phyloP scores from a whole-genome alignment of 2,113 vertebrate genomes.

The Myotis lucifugus region DNA sequence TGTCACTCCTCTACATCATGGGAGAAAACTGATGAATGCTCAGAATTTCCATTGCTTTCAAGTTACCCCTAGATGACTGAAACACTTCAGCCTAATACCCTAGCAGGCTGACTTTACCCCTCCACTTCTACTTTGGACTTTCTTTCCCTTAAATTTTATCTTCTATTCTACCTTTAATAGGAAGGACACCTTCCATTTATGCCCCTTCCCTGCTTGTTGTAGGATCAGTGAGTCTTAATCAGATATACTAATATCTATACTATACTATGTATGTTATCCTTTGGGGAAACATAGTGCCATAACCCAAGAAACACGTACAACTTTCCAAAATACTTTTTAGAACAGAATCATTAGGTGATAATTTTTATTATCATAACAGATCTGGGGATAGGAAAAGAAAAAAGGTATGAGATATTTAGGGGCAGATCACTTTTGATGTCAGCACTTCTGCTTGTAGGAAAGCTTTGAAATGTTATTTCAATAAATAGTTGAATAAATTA shows the following conservation, averaged over 20 bases:
- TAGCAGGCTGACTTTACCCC: not conserved
- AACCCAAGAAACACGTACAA: not conserved
- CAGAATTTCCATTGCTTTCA: not conserved
- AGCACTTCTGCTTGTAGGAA: not conserved
- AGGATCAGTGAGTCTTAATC: not conserved
- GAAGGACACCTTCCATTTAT: not conserved
- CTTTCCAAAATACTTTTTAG: not conserved
- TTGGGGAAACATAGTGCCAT: not conserved
- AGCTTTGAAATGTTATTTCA: slow-evolving; percentile 52
- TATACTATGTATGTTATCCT: not conserved
- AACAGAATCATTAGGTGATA: not conserved
- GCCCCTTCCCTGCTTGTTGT: not conserved
- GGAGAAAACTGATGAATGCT: not conserved
- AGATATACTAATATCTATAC: not conserved
- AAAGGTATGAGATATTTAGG: not conserved
- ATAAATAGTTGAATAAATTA: not conserved
- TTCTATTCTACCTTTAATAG: slow-evolving; percentile 1
- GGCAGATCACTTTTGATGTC: slow-evolving; percentile 10
- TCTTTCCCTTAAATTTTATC: not conserved
- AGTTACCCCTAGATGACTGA: not conserved
- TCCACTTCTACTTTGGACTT: not conserved
- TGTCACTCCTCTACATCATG: not conserved
- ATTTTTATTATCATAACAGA: not conserved
- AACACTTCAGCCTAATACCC: not conserved
- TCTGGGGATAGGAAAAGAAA: not conserved